Base-by-base conservation (phyloP, 2,888 invertebrate species). In the Lymantria dispar region DNA sequence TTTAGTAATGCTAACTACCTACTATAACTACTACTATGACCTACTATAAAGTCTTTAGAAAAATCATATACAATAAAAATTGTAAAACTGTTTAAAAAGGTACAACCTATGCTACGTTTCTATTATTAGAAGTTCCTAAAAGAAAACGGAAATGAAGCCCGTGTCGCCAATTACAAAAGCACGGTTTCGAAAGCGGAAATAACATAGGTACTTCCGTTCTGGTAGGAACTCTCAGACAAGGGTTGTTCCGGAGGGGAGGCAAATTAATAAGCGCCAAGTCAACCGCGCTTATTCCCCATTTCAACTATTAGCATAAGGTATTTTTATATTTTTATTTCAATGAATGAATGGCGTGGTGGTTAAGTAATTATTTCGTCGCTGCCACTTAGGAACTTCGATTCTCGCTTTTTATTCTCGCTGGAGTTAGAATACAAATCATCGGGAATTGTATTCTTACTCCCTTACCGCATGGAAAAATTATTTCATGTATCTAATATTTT, bases 231-330 rank as follows among this genome's bases (percentile, higher is more conserved):
- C 88, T 74, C 71, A 63, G 63, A 58, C 61, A 72, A 81, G 87
- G 88, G 87, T 73, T 86, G 88, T 78, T 86, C 84, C 87, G 87
- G 87, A 87, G 85, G 80, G 84, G 80, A 82, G 83, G 76, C 79
- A 82, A 83, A 80, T 82, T 82, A 83, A 82, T 85, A 87, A 82
- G 74, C 72, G 77, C 76, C 83, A 81, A 87, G 86, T 85, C 84
- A 87, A 83, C 80, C 66, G 70, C 67, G 62, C 76, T 72, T 85
- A 84, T 82, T 84, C 81, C 78, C 72, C 72, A 65, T 69, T 72
- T 29, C 29, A 42, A 29, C n/a, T 3, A 29, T 11, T 42, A 22
- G n/a, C 11, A 40, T 40, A 15, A 40, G 8, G 14, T 40, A 38
- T 38, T 38, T n/a, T 38, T 33, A 33, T 33, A 33, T 33, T 33